phyloP scores from a whole-genome alignment of 2,113 vertebrate genomes.

The Thinocorus orbignyianus region DNA sequence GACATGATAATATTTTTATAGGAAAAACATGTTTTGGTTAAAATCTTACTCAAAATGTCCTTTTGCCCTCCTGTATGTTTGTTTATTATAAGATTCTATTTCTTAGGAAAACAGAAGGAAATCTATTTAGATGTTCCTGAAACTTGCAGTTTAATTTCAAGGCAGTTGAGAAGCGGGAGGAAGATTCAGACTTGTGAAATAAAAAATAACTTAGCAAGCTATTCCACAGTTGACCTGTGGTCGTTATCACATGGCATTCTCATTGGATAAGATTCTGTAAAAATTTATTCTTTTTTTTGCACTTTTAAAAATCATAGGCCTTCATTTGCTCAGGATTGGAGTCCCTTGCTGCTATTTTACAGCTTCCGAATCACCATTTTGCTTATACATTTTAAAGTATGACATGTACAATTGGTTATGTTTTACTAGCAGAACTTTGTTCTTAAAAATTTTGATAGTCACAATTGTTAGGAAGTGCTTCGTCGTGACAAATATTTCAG shows the following conservation, averaged over 20 bases:
- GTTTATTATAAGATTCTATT: slow-evolving; percentile 63
- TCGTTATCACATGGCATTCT: background rate
- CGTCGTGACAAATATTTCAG: background rate
- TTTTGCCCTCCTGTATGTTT: slow-evolving; percentile 63
- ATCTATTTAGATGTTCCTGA: slow-evolving; percentile 65
- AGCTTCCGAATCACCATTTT: background rate
- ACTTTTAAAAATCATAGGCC: background rate
- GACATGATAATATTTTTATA: slow-evolving; percentile 70
- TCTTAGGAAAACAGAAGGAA: slow-evolving; percentile 63
- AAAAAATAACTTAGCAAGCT: slow-evolving; percentile 26
- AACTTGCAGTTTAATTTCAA: slow-evolving; percentile 46
- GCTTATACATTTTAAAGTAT: background rate
- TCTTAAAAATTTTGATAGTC: background rate
- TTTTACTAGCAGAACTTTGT: background rate
- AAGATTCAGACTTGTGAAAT: slow-evolving; percentile 25
- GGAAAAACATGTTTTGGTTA: slow-evolving; percentile 66
- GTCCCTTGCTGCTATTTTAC: background rate
- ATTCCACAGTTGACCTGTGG: background rate
- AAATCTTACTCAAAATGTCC: slow-evolving; percentile 59
- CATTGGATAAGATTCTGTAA: background rate
- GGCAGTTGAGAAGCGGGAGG: background rate
- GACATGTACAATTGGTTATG: background rate
- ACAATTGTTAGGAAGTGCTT: rapidly evolving
- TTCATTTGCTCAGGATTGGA: background rate
- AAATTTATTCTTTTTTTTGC: background rate